Evolutionary conservation across 2,888 invertebrate species (phyloP).

Genomic region (Lumbricus terrestris): DNA sequence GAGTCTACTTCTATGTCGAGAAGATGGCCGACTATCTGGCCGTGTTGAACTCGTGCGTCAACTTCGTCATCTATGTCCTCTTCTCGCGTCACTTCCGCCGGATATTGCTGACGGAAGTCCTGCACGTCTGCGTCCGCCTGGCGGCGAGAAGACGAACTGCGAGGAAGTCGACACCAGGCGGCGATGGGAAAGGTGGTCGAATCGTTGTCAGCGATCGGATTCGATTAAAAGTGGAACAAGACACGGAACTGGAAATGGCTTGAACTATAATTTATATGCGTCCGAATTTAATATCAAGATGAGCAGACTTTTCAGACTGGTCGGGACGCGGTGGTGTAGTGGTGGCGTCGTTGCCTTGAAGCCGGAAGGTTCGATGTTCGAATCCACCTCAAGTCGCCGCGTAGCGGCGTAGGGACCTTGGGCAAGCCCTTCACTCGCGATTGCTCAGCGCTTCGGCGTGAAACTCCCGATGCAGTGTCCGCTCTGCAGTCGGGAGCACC

Average conservation of each 20-base stretch:
- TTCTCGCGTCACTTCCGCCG: slow-evolving; percentile 50
- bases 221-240: not conserved
- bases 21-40: slow-evolving; percentile 49
- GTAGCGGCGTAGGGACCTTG: too few species aligned
- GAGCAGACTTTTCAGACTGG: not conserved
- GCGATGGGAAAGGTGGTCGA: not conserved
- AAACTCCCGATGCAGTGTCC: too few species aligned
- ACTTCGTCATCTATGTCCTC: slow-evolving; percentile 54
- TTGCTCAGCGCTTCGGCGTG: too few species aligned
- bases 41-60: slow-evolving; percentile 54
- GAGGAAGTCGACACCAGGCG: not conserved
- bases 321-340: not conserved
- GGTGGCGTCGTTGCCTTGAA: too few species aligned
- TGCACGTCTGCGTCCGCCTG: not conserved
- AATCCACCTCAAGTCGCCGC: too few species aligned
- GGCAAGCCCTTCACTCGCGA: too few species aligned
- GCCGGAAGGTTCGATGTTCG: too few species aligned
- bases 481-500: too few species aligned
- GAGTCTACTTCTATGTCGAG: slow-evolving; percentile 42
- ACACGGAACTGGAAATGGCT: not conserved
- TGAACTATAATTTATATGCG: too few species aligned
- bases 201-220: not conserved
- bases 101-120: not conserved
- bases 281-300: not conserved
- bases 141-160: not conserved